Evolutionary conservation across 1,140 invertebrate genomes (phyloP).

Genomic region (Sitophilus oryzae): DNA sequence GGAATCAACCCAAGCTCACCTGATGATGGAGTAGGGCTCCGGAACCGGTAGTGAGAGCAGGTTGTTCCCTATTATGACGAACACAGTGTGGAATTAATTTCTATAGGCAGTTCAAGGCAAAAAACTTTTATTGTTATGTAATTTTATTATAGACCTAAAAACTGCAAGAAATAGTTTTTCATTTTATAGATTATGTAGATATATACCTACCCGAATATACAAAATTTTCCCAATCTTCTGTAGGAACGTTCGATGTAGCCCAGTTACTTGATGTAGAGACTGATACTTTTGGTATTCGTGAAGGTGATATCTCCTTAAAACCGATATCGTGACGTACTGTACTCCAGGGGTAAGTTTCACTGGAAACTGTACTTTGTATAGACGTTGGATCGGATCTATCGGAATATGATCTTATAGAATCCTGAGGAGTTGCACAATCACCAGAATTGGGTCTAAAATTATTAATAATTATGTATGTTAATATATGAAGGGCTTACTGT

Average conservation of each 20-base stretch:
- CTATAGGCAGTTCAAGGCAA: no score
- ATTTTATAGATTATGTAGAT: neutral
- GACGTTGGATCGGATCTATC: slow-evolving; percentile 25
- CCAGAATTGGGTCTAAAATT: slow-evolving; percentile 48
- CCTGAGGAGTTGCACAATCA: slow-evolving; percentile 43
- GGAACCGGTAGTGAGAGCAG: no score
- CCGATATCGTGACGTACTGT: slow-evolving; percentile 27
- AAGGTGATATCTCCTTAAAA: slow-evolving; percentile 30
- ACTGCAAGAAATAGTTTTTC: no score
- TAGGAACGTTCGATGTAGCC: slow-evolving; percentile 25
- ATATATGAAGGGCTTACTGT: no score
- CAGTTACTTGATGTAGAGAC: slow-evolving; percentile 27
- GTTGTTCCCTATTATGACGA: no score
- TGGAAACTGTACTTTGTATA: slow-evolving; percentile 34
- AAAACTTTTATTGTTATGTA: no score
- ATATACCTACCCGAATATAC: slow-evolving; percentile 6
- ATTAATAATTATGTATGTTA: neutral
- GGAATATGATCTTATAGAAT: slow-evolving; percentile 26
- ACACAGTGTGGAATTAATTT: no score
- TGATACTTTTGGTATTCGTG: slow-evolving; percentile 28
- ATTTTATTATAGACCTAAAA: no score
- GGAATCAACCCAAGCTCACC: no score
- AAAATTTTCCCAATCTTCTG: neutral
- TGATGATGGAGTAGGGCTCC: no score
- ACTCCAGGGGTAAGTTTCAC: slow-evolving; percentile 40